phyloP scores from a whole-genome alignment of 2,797 vertebrate genomes.

The Neostethus bicornis region DNA sequence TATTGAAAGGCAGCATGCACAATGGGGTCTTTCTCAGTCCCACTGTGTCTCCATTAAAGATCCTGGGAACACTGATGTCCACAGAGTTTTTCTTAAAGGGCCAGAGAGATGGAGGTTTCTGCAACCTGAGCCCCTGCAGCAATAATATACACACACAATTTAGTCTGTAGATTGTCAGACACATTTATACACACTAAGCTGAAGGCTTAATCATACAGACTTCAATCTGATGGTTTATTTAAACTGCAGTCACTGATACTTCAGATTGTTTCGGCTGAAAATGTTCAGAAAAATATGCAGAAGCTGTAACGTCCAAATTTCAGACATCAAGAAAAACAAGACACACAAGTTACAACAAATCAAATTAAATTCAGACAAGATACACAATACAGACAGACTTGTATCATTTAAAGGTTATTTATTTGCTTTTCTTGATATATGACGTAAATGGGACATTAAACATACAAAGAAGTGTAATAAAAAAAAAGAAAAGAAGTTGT shows the following conservation, averaged over 20 bases:
- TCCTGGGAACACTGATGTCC: conserved; percentile 79
- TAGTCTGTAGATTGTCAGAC: conserved; percentile 5
- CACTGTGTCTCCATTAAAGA: conserved; percentile 81
- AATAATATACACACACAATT: conserved; percentile 14
- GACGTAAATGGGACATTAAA: too few species aligned
- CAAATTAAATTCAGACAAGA: neutral
- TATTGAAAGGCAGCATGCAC: conserved; percentile 78
- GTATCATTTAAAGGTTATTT: too few species aligned
- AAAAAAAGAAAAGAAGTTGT: too few species aligned
- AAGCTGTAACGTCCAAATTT: conserved; percentile 17
- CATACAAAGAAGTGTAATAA: too few species aligned
- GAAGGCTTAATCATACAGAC: too few species aligned
- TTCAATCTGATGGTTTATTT: conserved; percentile 49
- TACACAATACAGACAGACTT: too few species aligned
- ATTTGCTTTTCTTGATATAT: too few species aligned
- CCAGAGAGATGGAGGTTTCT: conserved; percentile 51
- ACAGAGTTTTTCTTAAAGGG: conserved; percentile 78
- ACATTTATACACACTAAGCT: too few species aligned
- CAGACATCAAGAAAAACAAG: neutral
- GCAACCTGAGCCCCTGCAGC: conserved; percentile 43
- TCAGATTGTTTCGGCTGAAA: conserved; percentile 33
- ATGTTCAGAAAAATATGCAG: conserved; percentile 8
- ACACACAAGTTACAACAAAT: neutral
- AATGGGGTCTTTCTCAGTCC: conserved; percentile 84
- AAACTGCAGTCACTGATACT: conserved; percentile 37